Base-by-base conservation (phyloP, 2,888 invertebrate species). In the Megalurothrips usitatus region DNA sequence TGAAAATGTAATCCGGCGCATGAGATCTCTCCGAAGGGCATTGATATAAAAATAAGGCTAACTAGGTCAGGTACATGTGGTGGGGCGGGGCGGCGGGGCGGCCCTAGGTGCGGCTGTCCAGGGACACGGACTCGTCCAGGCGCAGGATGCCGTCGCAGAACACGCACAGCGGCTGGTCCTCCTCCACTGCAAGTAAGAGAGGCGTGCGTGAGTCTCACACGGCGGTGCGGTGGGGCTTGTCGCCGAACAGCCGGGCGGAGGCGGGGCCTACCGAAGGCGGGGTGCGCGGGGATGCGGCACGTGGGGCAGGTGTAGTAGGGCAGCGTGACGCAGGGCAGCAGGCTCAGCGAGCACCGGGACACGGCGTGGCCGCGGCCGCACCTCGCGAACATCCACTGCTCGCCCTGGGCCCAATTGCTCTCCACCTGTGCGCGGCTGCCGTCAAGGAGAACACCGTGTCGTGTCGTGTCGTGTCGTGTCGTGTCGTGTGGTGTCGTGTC, bases 261-360 rank as follows among this genome's bases (percentile, higher is more conserved):
- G 68, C 23, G 23, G 68, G 58, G 79, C 81, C 80, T 75, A 84
- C 84, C 84, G 47, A 82, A 82, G 23, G 47, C 28, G 0, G 81
- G 80, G 79, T 83, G 83, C 26, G 82, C 84, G 23, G 83, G 79
- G 68, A 82, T 81, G 26, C 82, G 80, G 81, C 84, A 84, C 14
- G 81, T 81, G 12, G 47, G 78, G 79, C 84, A 84, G 23, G 80
- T 80, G 68, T 82, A 82, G 79, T 83, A 83, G 3, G 83, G 83
- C 28, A 83, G 47, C 48, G 75, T 75, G 26, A 52, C 80, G 81
- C 83, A 84, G 80, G 83, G 84, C 14, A 83, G 78, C n/a, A 84
- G 81, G 49, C 82, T 84, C 47, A 84, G 80, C 34, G 83, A 82
- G 79, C 84, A 84, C 2, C 84, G 82, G 11, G 84, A 83, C 14